Conservation (phyloP, 2,113 vertebrate species). For the Psilopsiagon aymara region DNA sequence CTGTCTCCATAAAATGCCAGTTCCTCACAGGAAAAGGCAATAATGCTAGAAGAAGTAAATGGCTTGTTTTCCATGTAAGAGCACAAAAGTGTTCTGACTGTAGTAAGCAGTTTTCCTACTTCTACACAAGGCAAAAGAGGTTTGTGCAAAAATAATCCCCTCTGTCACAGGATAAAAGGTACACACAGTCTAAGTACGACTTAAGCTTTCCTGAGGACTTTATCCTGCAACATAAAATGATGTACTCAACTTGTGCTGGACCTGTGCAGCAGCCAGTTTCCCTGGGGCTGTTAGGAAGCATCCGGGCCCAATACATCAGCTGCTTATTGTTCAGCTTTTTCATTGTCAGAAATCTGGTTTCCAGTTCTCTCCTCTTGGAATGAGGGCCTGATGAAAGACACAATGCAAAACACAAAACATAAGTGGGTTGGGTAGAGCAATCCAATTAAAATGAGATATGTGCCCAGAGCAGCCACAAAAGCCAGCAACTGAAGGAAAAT, state of each 20-base stretch:
- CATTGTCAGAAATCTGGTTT: background rate
- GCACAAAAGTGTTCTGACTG: background rate
- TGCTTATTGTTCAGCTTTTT: conserved; percentile 1
- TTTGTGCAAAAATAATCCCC: background rate
- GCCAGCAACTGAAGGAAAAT: background rate
- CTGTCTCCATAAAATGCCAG: background rate
- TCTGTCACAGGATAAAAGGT: background rate
- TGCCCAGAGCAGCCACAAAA: background rate
- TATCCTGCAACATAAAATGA: background rate
- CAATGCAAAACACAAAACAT: background rate
- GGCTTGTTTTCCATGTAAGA: background rate
- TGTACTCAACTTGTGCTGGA: background rate
- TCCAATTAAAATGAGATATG: background rate
- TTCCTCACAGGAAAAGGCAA: background rate
- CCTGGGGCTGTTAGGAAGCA: background rate
- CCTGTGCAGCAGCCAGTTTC: background rate
- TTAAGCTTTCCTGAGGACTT: background rate
- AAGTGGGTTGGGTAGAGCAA: conserved; percentile 2
- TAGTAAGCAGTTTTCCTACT: background rate
- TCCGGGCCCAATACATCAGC: background rate
- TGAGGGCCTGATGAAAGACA: background rate
- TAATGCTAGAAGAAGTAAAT: background rate
- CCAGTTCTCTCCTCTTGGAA: background rate
- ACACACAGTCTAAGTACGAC: background rate
- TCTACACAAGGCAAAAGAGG: background rate